A percentile compares a stretch with the other conserved stretches of the same genome.
Evolutionary conservation across 2,797 vertebrate species (phyloP).

Genomic region (Eulemur mongoz): DNA sequence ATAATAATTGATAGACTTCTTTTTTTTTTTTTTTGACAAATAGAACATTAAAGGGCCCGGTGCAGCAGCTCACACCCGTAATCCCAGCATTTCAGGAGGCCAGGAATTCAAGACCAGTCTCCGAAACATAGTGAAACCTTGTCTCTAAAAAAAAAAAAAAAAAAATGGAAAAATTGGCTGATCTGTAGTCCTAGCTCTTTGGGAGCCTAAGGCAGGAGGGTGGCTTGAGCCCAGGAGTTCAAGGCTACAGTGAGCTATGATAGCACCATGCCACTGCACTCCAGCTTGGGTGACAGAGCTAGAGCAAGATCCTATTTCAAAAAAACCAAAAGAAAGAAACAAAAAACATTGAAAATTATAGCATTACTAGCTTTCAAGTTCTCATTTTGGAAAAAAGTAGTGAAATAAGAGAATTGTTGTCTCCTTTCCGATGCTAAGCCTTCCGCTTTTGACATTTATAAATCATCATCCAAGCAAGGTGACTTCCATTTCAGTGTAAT

Average conservation of each 20-base stretch:
- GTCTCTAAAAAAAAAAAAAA: background rate
- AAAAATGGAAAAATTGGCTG: background rate
- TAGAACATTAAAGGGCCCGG: background rate
- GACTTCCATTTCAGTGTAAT: slow-evolving; percentile 7
- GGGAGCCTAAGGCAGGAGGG: background rate
- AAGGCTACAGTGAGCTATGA: background rate
- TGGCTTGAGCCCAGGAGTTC: background rate
- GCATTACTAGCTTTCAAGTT: background rate
- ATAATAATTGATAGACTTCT: background rate
- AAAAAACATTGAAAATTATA: slow-evolving; percentile 20
- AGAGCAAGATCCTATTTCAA: background rate
- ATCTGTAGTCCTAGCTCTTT: background rate
- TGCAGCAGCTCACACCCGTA: background rate
- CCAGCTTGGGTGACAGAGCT: background rate
- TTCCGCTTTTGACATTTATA: slow-evolving; percentile 9
- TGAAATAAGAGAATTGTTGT: background rate
- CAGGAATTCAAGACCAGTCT: background rate
- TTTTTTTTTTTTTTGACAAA: background rate
- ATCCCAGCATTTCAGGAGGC: background rate
- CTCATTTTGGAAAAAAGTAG: background rate
- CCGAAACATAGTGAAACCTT: background rate
- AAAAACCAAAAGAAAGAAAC: too few relatives aligned
- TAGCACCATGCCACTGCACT: background rate
- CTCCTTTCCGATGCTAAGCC: background rate
- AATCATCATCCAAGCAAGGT: background rate